These are phyloP conservation scores for Spondyliosoma cantharus DNA, from an alignment of 2,797 vertebrate genomes.

Conservation along the genomic window DNA sequence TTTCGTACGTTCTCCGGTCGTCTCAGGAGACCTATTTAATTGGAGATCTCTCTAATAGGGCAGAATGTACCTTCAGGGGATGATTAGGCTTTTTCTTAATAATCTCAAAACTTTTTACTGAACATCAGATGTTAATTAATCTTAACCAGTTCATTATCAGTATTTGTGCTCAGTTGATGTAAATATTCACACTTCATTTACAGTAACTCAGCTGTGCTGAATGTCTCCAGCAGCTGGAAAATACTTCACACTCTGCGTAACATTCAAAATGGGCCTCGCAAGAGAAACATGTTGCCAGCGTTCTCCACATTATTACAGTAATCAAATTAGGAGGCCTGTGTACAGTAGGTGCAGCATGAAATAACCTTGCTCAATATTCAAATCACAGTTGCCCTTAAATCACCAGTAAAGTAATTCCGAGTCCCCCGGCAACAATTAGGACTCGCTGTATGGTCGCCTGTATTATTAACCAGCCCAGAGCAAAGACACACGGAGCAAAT, in stretches of 20 bases:
- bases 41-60: slow-evolving; percentile 9
- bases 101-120: slow-evolving; percentile 1
- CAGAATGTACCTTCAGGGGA: slow-evolving; percentile 17
- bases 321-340: not conserved
- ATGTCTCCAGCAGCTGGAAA: not conserved
- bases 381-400: slow-evolving; percentile 35
- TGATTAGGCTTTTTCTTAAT: slow-evolving; percentile 10
- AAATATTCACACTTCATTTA: not conserved
- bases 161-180: slow-evolving; percentile 7
- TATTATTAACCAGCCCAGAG: slow-evolving; percentile 45
- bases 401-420: slow-evolving; percentile 12
- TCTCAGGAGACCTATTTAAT: slow-evolving; percentile 31
- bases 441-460: slow-evolving; percentile 13
- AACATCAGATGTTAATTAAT: slow-evolving; percentile 12
- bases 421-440: slow-evolving; percentile 37
- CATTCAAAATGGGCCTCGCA: not conserved
- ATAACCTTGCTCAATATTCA: slow-evolving; percentile 42
- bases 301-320: slow-evolving; percentile 3
- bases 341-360: slow-evolving; percentile 9
- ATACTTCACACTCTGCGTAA: not conserved
- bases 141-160: slow-evolving; percentile 10
- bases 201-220: not conserved
- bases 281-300: not conserved
- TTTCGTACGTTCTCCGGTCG: slow-evolving; percentile 8
- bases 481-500: slow-evolving; percentile 25